A percentile compares a stretch with the other conserved stretches of the same genome.
phyloP scores from a whole-genome alignment of 2,113 vertebrate genomes.

The Thunnus maccoyii region DNA sequence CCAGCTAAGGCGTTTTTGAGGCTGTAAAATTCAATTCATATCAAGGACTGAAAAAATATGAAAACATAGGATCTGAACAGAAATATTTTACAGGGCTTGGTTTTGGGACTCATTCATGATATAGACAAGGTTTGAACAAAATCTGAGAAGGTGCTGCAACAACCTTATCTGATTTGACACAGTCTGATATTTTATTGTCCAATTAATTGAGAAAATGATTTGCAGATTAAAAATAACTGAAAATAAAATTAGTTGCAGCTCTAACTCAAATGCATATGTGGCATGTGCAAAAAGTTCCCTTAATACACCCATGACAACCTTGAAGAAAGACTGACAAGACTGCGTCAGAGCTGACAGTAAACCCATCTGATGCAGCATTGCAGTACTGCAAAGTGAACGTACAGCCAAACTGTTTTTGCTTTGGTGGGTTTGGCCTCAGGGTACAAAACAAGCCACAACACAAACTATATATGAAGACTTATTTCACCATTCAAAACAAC shows the following conservation, averaged over 20 bases:
- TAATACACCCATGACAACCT: neutral
- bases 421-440: neutral
- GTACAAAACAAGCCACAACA: neutral
- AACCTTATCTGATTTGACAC: too few species aligned
- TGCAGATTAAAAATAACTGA: neutral
- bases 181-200: neutral
- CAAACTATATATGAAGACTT: neutral
- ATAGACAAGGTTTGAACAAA: too few species aligned
- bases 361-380: neutral
- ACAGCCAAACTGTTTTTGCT: neutral
- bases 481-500: constrained; percentile 19
- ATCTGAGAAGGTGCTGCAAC: too few species aligned
- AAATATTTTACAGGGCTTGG: too few species aligned
- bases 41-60: too few species aligned
- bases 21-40: too few species aligned
- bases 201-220: neutral
- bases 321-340: neutral
- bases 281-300: neutral
- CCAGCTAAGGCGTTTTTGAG: too few species aligned
- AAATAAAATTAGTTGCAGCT: neutral
- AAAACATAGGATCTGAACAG: too few species aligned
- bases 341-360: neutral
- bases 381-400: neutral
- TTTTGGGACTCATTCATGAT: too few species aligned
- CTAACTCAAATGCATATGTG: neutral